A percentile compares a stretch with the other conserved stretches of the same genome.
phyloP scores from a whole-genome alignment of 2,113 vertebrate species.

The Myrmophylax atrothorax region DNA sequence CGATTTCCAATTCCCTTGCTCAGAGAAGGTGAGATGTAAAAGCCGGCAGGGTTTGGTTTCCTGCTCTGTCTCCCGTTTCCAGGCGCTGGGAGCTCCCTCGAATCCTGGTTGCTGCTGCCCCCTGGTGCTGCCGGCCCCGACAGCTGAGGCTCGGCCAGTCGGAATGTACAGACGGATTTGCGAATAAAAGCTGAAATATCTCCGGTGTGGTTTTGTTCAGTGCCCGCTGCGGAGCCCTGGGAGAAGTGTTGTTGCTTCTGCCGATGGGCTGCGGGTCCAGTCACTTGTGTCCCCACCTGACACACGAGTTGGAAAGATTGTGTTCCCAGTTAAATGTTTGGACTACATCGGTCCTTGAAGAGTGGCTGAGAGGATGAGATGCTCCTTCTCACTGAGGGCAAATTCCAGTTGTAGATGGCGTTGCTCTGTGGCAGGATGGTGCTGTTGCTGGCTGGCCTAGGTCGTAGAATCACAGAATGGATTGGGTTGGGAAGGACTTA shows the following conservation, averaged over 20 bases:
- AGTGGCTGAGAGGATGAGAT: not conserved
- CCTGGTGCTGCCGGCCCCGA: conserved; percentile 22
- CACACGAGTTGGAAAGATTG: not conserved
- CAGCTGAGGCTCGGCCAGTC: not conserved
- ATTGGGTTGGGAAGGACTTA: not conserved
- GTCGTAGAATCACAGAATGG: not conserved
- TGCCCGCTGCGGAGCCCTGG: not conserved
- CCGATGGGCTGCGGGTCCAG: accelerated
- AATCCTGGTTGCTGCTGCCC: conserved; percentile 45
- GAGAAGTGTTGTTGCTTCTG: accelerated
- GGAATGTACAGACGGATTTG: conserved; percentile 31
- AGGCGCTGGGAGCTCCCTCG: not conserved
- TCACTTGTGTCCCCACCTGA: accelerated
- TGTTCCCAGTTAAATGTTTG: not conserved
- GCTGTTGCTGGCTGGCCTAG: not conserved
- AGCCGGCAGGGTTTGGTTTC: conserved; percentile 39
- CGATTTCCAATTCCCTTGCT: not conserved
- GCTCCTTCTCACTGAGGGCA: not conserved
- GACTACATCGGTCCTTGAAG: not conserved
- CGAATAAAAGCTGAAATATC: conserved; percentile 55
- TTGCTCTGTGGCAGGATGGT: not conserved
- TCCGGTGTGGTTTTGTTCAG: not conserved
- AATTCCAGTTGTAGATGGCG: not conserved
- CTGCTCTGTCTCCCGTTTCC: conserved; percentile 15
- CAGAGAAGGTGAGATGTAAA: not conserved